These are phyloP conservation scores for Pitta sordida DNA, from an alignment of 2,113 vertebrate genomes.

Conservation along the genomic window DNA sequence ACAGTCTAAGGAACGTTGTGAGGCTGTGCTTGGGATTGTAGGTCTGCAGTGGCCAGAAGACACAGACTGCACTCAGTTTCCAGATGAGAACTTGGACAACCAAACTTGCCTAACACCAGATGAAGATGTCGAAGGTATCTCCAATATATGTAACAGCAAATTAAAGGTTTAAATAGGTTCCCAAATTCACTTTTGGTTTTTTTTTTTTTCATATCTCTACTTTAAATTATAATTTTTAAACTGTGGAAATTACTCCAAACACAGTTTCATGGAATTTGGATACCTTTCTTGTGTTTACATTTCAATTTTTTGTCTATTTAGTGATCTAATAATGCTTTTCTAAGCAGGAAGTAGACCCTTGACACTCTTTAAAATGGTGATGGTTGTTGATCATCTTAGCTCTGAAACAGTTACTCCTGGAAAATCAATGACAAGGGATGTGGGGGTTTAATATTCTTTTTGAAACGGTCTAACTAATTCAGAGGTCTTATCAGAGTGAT, in stretches of 20 bases:
- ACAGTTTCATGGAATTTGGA: background rate
- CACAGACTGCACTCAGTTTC: slow-evolving; percentile 90
- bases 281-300: background rate
- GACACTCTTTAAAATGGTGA: background rate
- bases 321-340: background rate
- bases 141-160: background rate
- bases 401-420: background rate
- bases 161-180: background rate
- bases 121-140: slow-evolving; percentile 85
- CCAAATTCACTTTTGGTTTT: background rate
- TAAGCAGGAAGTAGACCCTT: background rate
- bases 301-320: background rate
- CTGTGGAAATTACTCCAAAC: background rate
- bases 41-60: slow-evolving; percentile 95
- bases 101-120: slow-evolving; percentile 86
- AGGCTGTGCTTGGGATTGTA: slow-evolving; percentile 91
- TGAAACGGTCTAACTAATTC: background rate
- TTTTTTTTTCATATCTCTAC: background rate
- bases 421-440: background rate
- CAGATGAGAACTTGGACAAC: slow-evolving; percentile 82
- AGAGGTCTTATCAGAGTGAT: background rate
- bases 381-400: background rate
- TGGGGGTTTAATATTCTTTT: background rate
- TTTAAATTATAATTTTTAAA: background rate
- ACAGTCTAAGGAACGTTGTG: slow-evolving; percentile 87